Percentiles rank a stretch among this genome's conserved stretches.
Evolutionary conservation across 2,797 vertebrate genomes (phyloP).

Genomic region (Enteromius afrohamiltoni): DNA sequence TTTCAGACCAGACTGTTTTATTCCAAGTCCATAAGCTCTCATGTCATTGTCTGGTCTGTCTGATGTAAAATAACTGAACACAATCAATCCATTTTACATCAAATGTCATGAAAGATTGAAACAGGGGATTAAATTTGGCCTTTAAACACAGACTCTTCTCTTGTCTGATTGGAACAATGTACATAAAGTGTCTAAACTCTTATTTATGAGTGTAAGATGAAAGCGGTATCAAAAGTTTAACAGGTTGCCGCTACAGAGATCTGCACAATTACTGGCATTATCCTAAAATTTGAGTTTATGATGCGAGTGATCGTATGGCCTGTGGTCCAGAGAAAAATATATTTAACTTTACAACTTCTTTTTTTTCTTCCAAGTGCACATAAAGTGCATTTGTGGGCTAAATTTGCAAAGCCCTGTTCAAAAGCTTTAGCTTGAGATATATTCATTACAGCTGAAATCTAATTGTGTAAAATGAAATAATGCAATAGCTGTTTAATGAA

Average conservation of each 20-base stretch:
- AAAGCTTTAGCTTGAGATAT: slow-evolving; percentile 76
- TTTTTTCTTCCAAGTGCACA: slow-evolving; percentile 50
- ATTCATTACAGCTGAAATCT: slow-evolving; percentile 74
- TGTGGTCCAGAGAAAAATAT: slow-evolving; percentile 44
- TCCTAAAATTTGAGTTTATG: slow-evolving; percentile 23
- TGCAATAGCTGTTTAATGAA: slow-evolving; percentile 84
- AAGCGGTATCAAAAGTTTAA: slow-evolving; percentile 3
- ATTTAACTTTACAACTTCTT: slow-evolving; percentile 44
- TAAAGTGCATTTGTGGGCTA: slow-evolving; percentile 70
- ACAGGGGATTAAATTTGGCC: slow-evolving; percentile 15
- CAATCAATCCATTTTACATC: slow-evolving; percentile 40
- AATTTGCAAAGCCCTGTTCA: slow-evolving; percentile 73
- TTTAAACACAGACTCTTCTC: slow-evolving; percentile 21
- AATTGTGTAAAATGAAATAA: slow-evolving; percentile 86
- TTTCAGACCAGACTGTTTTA: slow-evolving; percentile 21
- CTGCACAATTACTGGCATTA: neutral
- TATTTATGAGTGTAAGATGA: slow-evolving; percentile 27
- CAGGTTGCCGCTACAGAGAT: neutral
- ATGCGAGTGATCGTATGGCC: slow-evolving; percentile 18
- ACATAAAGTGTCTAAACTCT: slow-evolving; percentile 10
- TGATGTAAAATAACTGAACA: slow-evolving; percentile 32
- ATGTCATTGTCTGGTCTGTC: slow-evolving; percentile 24
- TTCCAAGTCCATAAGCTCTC: neutral
- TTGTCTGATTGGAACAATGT: slow-evolving; percentile 39
- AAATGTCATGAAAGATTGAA: slow-evolving; percentile 49